These are phyloP conservation scores for Luperina nickerlii DNA, from an alignment of 2,888 invertebrate genomes.

Conservation along the genomic window DNA sequence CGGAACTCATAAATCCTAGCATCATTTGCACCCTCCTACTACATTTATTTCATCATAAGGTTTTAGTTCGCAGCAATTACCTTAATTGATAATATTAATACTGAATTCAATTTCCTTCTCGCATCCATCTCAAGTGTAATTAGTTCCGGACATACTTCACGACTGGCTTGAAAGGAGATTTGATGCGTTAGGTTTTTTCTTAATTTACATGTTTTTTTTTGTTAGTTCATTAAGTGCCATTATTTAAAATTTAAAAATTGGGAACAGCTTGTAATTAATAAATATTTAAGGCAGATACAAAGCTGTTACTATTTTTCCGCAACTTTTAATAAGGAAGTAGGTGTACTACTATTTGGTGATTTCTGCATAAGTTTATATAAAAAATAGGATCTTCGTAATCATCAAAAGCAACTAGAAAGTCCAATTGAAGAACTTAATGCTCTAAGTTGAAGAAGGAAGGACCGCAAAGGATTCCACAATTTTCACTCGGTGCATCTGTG, in stretches of 20 bases:
- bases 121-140: constrained; percentile 68
- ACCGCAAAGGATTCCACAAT: not conserved
- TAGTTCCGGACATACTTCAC: constrained; percentile 64
- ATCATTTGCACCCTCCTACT: constrained; percentile 63
- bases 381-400: not conserved
- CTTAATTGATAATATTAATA: constrained; percentile 70
- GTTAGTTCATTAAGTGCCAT: constrained; percentile 3
- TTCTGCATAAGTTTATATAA: not conserved
- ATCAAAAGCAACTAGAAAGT: constrained; percentile 3
- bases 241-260: not conserved
- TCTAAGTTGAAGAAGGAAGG: not conserved
- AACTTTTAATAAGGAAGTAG: not conserved
- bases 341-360: too few species aligned
- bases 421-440: not conserved
- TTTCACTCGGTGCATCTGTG: constrained; percentile 7
- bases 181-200: constrained; percentile 18
- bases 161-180: constrained; percentile 28
- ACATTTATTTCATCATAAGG: constrained; percentile 45
- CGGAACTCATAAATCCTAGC: constrained; percentile 48
- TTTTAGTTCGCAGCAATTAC: constrained; percentile 54
- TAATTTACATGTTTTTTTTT: constrained; percentile 2
- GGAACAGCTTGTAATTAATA: not conserved
- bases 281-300: not conserved
- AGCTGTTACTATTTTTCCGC: not conserved
- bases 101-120: constrained; percentile 70